phyloP scores from a whole-genome alignment of 2,113 vertebrate species.

The Acanthochromis polyacanthus region DNA sequence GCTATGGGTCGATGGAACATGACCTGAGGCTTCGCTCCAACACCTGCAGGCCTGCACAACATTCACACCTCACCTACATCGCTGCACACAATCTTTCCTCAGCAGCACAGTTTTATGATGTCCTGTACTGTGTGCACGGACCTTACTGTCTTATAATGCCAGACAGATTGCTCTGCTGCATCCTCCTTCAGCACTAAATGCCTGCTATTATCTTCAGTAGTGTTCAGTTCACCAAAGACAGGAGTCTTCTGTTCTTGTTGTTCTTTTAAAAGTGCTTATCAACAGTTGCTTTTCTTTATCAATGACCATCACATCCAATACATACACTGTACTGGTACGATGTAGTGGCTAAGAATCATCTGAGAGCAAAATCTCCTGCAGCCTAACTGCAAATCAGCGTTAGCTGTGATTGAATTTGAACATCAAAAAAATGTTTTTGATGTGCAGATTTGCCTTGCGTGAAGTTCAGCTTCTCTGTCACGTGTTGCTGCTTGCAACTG shows the following conservation, averaged over 20 bases:
- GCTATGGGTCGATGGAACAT: slow-evolving; percentile 55
- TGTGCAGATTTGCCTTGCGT: no score
- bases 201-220: neutral
- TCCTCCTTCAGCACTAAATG: no score
- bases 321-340: neutral
- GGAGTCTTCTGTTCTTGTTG: no score
- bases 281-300: no score
- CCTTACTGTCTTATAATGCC: no score
- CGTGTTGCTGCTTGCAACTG: neutral
- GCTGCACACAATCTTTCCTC: neutral
- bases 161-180: no score
- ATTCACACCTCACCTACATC: neutral
- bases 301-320: neutral
- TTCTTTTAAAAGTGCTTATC: no score
- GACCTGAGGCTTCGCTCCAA: slow-evolving; percentile 39
- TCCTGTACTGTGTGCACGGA: no score
- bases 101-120: neutral
- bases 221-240: neutral
- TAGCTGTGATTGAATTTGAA: neutral
- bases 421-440: no score
- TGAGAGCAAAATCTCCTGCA: neutral
- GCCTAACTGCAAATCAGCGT: neutral
- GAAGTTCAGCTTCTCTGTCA: neutral
- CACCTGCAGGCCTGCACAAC: slow-evolving; percentile 54
- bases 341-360: neutral